These are phyloP conservation scores for Notocelia uddmanniana DNA, from an alignment of 2,888 invertebrate genomes.

Conservation along the genomic window DNA sequence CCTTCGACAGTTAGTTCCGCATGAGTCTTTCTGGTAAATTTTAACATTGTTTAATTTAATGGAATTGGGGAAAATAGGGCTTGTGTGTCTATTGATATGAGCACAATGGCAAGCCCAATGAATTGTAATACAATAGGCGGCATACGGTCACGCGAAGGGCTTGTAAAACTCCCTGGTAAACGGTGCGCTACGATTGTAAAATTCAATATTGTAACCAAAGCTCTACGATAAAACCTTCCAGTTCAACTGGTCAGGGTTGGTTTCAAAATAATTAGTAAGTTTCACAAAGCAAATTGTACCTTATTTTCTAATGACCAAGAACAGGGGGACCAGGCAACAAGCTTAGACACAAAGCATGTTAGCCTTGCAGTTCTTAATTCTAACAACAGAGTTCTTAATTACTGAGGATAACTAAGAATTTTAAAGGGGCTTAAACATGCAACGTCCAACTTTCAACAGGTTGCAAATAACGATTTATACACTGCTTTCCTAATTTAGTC, in stretches of 20 bases:
- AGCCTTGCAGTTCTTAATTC: neutral
- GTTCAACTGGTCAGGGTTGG: constrained; percentile 6
- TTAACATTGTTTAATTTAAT: constrained; percentile 65
- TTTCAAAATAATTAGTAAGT: constrained; percentile 1
- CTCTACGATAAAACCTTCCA: constrained; percentile 18
- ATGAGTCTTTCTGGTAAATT: constrained; percentile 35
- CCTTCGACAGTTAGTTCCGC: constrained; percentile 42
- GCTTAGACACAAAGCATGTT: neutral
- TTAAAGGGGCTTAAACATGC: neutral
- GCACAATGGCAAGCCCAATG: constrained; percentile 69
- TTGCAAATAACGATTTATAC: neutral
- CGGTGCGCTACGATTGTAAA: constrained; percentile 30
- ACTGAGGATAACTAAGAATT: constrained; percentile 3
- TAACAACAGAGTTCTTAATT: neutral
- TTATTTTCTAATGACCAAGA: neutral
- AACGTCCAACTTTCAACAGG: constrained; percentile 19
- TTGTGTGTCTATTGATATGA: constrained; percentile 68
- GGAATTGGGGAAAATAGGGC: constrained; percentile 67
- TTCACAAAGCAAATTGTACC: neutral
- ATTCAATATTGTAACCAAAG: constrained; percentile 31
- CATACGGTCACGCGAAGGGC: constrained; percentile 66
- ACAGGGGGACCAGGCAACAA: neutral
- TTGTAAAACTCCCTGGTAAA: constrained; percentile 49
- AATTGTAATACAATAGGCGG: constrained; percentile 61
- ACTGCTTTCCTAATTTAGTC: constrained; percentile 11